Evolutionary conservation across 2,888 invertebrate genomes (phyloP).

Genomic region (Lysandra bellargus): DNA sequence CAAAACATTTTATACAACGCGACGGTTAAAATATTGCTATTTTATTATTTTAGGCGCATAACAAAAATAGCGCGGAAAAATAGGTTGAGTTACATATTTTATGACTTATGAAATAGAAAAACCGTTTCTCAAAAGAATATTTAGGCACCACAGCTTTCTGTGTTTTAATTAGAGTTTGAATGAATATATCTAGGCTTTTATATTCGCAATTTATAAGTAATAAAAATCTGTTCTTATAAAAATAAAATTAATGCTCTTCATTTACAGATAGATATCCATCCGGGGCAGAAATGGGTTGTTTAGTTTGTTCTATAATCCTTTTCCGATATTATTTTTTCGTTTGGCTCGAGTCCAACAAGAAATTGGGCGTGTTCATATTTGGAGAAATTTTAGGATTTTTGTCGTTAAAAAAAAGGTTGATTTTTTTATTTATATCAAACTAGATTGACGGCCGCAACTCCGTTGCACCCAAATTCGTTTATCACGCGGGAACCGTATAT

Average conservation of each 20-base stretch:
- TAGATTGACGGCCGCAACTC: conserved; percentile 41
- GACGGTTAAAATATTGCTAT: conserved; percentile 22
- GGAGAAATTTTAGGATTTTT: conserved; percentile 41
- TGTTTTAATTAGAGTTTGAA: too few species aligned
- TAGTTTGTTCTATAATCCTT: conserved; percentile 31
- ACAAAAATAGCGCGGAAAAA: conserved; percentile 3
- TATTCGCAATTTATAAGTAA: too few species aligned
- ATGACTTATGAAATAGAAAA: background rate
- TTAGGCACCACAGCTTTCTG: background rate
- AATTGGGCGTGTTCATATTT: conserved; percentile 40
- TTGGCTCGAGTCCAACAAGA: conserved; percentile 40
- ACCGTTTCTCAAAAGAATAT: background rate
- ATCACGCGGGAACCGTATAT: too few species aligned
- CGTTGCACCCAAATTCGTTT: too few species aligned
- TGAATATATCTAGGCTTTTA: too few species aligned
- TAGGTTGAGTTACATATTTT: background rate
- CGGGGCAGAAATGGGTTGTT: background rate
- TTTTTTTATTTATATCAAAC: conserved; percentile 71
- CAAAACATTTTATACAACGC: conserved; percentile 13
- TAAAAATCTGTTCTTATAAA: background rate
- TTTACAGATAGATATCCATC: background rate
- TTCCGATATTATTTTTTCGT: conserved; percentile 39
- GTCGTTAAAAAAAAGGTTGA: conserved; percentile 58
- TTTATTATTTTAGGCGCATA: conserved; percentile 24
- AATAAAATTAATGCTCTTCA: background rate